Evolutionary conservation across 2,113 vertebrate species (phyloP).

Genomic region (Psephotus haematonotus): DNA sequence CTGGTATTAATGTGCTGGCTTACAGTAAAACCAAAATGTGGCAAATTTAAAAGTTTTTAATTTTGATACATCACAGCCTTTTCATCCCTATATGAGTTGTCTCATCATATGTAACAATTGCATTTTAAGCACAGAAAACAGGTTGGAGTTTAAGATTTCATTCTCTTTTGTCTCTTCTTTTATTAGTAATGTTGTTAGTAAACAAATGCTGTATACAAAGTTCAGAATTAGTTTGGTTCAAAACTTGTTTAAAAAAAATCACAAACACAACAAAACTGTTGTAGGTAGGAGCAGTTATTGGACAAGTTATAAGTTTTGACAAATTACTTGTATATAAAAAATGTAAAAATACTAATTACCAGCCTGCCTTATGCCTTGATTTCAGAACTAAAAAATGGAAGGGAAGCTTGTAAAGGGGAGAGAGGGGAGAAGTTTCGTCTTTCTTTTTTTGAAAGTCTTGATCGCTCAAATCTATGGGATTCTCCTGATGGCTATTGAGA

Average conservation of each 20-base stretch:
- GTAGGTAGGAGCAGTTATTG: background rate
- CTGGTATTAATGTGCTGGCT: background rate
- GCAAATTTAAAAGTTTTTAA: background rate
- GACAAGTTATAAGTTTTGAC: background rate
- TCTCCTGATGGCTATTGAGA: background rate
- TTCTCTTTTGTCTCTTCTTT: background rate
- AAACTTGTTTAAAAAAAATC: background rate
- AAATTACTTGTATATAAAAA: background rate
- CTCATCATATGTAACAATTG: background rate
- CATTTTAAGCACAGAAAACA: background rate
- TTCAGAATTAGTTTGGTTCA: background rate
- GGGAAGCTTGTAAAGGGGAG: background rate
- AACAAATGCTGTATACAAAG: background rate
- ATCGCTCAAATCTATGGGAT: background rate
- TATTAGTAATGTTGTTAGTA: background rate
- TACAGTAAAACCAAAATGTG: background rate
- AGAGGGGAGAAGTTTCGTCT: background rate
- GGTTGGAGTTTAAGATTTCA: background rate
- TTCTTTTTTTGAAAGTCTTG: background rate
- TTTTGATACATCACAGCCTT: background rate
- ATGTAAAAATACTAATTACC: background rate
- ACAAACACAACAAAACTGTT: background rate
- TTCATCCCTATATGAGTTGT: background rate
- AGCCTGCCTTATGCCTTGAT: background rate
- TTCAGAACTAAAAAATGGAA: background rate